phyloP scores from a whole-genome alignment of 2,888 invertebrate species.

The Leucophenga maculata region DNA sequence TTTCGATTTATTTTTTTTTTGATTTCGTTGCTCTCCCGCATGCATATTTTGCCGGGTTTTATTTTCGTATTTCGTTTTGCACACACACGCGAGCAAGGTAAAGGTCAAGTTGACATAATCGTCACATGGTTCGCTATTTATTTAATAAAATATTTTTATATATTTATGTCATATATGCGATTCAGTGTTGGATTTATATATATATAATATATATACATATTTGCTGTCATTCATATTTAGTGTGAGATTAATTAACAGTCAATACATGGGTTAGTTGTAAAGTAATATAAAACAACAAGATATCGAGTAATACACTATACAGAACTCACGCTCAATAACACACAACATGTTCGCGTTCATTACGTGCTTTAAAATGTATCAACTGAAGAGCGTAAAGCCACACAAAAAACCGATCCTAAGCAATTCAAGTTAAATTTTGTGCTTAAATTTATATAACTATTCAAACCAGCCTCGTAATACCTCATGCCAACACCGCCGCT shows the following conservation, averaged over 20 bases:
- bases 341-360: no score
- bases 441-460: no score
- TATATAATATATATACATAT: neutral
- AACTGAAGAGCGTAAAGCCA: no score
- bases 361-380: no score
- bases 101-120: slow-evolving; percentile 54
- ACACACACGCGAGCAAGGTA: slow-evolving; percentile 45
- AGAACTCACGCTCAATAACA: no score
- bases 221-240: neutral
- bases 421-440: no score
- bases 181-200: neutral
- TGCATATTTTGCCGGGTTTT: slow-evolving; percentile 40
- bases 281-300: no score
- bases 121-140: slow-evolving; percentile 27
- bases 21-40: slow-evolving; percentile 12
- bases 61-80: slow-evolving; percentile 26
- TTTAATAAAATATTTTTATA: slow-evolving; percentile 21
- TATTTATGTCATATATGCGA: slow-evolving; percentile 1
- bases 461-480: no score
- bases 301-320: no score
- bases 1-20: neutral
- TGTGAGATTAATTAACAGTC: neutral
- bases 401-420: no score
- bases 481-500: no score
- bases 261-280: no score